These are phyloP conservation scores for Crotophaga sulcirostris DNA, from an alignment of 2,113 vertebrate species.

Conservation along the genomic window DNA sequence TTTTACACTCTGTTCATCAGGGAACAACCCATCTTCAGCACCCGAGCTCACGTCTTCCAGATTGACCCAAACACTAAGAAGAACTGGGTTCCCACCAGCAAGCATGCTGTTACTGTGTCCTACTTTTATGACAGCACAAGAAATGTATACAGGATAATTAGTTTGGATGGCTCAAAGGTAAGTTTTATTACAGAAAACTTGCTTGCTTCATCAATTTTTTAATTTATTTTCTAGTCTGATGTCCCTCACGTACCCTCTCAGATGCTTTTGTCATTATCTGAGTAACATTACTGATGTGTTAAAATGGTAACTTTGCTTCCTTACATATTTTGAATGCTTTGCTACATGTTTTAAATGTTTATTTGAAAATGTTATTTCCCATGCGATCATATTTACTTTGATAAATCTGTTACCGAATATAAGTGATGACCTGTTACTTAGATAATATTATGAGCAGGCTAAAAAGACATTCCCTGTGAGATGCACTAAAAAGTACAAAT, in stretches of 20 bases:
- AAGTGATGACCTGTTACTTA: neutral
- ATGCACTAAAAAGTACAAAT: neutral
- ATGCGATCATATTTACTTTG: neutral
- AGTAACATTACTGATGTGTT: neutral
- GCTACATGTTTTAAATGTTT: neutral
- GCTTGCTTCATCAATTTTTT: neutral
- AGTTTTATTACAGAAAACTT: neutral
- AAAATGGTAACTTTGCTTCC: neutral
- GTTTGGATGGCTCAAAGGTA: conserved; percentile 98
- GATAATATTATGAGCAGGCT: neutral
- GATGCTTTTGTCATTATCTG: neutral
- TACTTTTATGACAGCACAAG: conserved; percentile 99
- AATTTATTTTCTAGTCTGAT: neutral
- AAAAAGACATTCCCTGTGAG: neutral
- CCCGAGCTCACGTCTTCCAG: conserved; percentile 98
- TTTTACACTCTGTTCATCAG: conserved; percentile 83
- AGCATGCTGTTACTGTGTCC: conserved; percentile 98
- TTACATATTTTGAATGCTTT: neutral
- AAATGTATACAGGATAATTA: conserved; percentile 98
- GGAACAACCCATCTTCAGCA: conserved; percentile 99
- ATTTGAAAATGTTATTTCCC: neutral
- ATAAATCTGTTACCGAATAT: neutral
- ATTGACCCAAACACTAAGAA: conserved; percentile 99
- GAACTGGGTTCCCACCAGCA: conserved; percentile 99
- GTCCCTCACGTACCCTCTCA: neutral